A percentile compares a stretch with the other conserved stretches of the same genome.
phyloP scores from a whole-genome alignment of 2,888 invertebrate genomes.

The Chamaedrilus cognettii region DNA sequence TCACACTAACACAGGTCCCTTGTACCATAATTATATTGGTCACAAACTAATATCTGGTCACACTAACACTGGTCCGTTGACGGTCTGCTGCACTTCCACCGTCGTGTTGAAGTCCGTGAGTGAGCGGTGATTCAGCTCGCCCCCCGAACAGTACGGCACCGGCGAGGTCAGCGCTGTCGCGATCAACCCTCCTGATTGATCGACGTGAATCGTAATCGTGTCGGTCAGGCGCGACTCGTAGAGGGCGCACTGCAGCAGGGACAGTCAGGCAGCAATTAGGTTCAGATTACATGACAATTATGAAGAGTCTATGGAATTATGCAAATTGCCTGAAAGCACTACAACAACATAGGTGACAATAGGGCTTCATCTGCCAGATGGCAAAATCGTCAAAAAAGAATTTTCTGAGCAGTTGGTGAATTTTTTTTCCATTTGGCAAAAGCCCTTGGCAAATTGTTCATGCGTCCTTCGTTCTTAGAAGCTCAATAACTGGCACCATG shows the following conservation, averaged over 20 bases:
- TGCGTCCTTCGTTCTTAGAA: too few species aligned
- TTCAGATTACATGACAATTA: neutral
- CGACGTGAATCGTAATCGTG: constrained; percentile 76
- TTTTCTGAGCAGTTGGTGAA: too few species aligned
- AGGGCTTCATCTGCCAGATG: too few species aligned
- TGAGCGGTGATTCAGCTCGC: constrained; percentile 40
- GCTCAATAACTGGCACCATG: too few species aligned
- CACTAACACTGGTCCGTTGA: constrained; percentile 76
- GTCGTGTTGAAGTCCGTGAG: constrained; percentile 70
- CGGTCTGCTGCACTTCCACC: constrained; percentile 77
- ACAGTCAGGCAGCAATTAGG: too few species aligned
- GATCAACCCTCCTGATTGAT: constrained; percentile 77
- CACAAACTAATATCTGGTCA: neutral
- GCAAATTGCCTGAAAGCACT: neutral
- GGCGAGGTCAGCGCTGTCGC: constrained; percentile 56
- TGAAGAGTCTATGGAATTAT: neutral
- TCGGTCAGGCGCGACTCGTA: constrained; percentile 78
- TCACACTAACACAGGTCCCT: constrained; percentile 74
- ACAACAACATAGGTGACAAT: constrained; percentile 8
- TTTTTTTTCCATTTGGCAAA: too few species aligned
- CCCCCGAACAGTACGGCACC: constrained; percentile 60
- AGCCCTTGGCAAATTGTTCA: too few species aligned
- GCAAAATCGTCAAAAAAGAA: too few species aligned
- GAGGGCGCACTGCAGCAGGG: constrained; percentile 77
- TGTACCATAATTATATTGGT: too few species aligned